Evolutionary conservation across 2,113 vertebrate genomes (phyloP).

Genomic region (Capreolus pygargus): DNA sequence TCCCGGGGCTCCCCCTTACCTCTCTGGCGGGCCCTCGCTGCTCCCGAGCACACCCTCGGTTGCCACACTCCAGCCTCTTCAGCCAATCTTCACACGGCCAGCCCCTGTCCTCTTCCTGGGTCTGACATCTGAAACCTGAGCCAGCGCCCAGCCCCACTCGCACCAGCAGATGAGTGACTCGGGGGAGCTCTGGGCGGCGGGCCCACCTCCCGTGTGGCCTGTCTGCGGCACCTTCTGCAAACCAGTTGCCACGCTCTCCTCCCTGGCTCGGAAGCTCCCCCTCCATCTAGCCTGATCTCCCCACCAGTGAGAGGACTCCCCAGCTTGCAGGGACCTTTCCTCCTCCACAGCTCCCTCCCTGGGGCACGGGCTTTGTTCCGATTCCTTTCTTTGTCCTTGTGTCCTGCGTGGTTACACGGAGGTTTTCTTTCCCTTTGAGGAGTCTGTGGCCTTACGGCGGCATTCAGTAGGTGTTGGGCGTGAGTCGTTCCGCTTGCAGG

Average conservation of each 20-base stretch:
- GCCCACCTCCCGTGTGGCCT: not conserved
- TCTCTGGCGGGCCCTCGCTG: not conserved
- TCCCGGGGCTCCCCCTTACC: not conserved
- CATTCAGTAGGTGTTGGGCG: not conserved
- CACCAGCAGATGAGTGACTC: not conserved
- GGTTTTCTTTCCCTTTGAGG: not conserved
- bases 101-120: not conserved
- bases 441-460: accelerated
- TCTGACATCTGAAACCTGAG: not conserved
- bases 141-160: not conserved
- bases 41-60: not conserved
- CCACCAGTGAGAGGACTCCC: not conserved
- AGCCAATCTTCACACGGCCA: not conserved
- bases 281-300: not conserved
- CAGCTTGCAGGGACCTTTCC: not conserved
- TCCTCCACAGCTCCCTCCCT: not conserved
- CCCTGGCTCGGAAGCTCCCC: accelerated
- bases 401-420: not conserved
- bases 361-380: not conserved
- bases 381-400: not conserved
- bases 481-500: accelerated
- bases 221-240: not conserved
- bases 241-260: not conserved
- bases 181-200: not conserved
- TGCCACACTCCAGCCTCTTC: not conserved